A percentile compares a stretch with the other conserved stretches of the same genome.
These are phyloP conservation scores for Mus musculus DNA, from an alignment of 2,113 vertebrate genomes.

Conservation along the genomic window GRCm39 chr8:86720001-86720500, in stretches of 20 bases:
- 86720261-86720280: not conserved
- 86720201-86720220: constrained; percentile 23
- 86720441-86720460: not conserved
- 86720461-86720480: not conserved
- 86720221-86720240: not conserved
- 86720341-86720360: no score
- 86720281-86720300: not conserved
- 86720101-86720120: not conserved
- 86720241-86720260: not conserved
- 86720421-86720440: no score
- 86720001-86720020: no score
- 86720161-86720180: not conserved
- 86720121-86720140: not conserved
- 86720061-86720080: no score
- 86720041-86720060: no score
- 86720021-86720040: no score
- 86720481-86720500: not conserved
- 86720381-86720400: not conserved
- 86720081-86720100: not conserved
- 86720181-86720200: not conserved
- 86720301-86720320: no score
- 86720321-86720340: not conserved
- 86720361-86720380: not conserved
- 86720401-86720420: not conserved
- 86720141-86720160: constrained; percentile 23